These are phyloP conservation scores for Lytechinus pictus DNA, from an alignment of 35 echinoderm and acorn worm species.

Conservation along the genomic window DNA sequence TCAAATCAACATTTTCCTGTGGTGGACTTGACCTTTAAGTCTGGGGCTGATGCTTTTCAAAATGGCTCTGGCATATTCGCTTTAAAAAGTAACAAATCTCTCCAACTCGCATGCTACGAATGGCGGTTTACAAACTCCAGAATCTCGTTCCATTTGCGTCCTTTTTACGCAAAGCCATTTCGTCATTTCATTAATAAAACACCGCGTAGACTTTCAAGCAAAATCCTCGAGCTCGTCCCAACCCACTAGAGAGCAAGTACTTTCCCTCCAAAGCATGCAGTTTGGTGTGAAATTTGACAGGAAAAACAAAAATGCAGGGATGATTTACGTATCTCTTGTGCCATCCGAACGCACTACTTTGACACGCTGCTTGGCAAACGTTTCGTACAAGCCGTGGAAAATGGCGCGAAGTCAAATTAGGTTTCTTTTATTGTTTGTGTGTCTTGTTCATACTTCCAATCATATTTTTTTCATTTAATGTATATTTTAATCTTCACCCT, in stretches of 20 bases:
- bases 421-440: not conserved
- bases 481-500: too few species aligned
- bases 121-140: not conserved
- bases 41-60: too few species aligned
- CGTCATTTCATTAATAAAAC: slow-evolving; percentile 20
- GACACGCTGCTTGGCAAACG: not conserved
- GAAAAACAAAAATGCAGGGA: not conserved
- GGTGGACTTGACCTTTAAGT: too few species aligned
- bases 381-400: not conserved
- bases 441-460: not conserved
- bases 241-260: not conserved
- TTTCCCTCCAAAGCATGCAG: not conserved
- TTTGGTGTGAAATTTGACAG: not conserved
- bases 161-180: not conserved
- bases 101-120: not conserved
- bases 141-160: not conserved
- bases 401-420: not conserved
- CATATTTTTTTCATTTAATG: not conserved
- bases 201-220: not conserved
- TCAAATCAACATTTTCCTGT: too few species aligned
- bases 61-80: too few species aligned
- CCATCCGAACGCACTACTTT: slow-evolving; percentile 5
- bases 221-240: not conserved
- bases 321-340: slow-evolving; percentile 12
- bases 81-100: not conserved